Conservation (phyloP, 2,113 vertebrate species). For the Ginglymostoma cirratum region DNA sequence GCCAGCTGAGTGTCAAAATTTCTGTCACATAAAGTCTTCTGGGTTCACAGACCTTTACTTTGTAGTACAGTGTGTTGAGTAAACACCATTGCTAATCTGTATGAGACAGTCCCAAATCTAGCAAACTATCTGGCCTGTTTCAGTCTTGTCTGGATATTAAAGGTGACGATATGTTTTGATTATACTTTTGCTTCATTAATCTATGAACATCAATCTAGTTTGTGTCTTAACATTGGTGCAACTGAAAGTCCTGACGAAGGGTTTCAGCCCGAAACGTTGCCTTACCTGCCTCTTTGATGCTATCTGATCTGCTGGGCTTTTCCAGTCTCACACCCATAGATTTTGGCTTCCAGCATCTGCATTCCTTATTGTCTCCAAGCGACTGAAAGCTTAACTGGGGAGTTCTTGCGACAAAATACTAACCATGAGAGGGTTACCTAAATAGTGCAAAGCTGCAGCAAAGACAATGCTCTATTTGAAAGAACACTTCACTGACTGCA, state of each 20-base stretch:
- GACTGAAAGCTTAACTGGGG: not conserved
- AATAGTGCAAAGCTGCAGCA: not conserved
- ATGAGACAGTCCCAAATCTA: not conserved
- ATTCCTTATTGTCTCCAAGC: not conserved
- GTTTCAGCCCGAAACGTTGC: too few species aligned
- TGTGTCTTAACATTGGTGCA: not conserved
- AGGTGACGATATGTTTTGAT: not conserved
- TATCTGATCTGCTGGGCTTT: too few species aligned
- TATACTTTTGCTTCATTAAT: not conserved
- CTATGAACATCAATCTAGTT: not conserved
- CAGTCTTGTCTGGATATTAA: not conserved
- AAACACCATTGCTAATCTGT: not conserved
- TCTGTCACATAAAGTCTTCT: not conserved
- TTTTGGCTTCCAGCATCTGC: too few species aligned
- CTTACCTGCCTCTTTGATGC: too few species aligned
- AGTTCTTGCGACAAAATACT: not conserved
- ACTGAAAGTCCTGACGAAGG: not conserved
- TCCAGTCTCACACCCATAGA: too few species aligned
- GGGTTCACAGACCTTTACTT: not conserved
- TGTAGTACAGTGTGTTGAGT: not conserved
- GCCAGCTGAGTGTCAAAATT: not conserved
- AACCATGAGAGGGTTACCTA: not conserved
- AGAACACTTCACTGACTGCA: not conserved
- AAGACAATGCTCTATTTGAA: not conserved
- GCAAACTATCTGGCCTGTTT: not conserved